phyloP scores from a whole-genome alignment of 2,888 invertebrate species.

The Andrena praecox region DNA sequence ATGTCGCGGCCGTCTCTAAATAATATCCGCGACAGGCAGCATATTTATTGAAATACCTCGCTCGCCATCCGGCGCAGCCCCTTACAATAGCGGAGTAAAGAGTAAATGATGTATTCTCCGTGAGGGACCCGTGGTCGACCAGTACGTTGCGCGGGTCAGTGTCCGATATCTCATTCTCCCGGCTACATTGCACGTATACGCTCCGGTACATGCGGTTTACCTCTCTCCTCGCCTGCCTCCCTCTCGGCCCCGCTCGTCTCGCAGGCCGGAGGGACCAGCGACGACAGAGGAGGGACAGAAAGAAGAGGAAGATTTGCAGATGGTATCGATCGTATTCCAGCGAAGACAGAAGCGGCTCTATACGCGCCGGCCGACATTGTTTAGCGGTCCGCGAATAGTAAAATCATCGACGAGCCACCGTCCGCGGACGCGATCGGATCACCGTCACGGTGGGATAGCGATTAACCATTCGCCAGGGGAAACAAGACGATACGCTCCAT shows the following conservation, averaged over 20 bases:
- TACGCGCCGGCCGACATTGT: conserved; percentile 55
- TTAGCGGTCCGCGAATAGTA: conserved; percentile 49
- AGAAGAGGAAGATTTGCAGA: conserved; percentile 62
- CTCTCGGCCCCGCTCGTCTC: not conserved
- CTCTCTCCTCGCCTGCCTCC: conserved; percentile 15
- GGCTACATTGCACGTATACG: conserved; percentile 61
- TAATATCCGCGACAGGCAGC: conserved; percentile 50
- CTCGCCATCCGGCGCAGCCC: conserved; percentile 38
- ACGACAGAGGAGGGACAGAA: conserved; percentile 24
- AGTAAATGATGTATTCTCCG: conserved; percentile 64
- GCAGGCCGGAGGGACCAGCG: not conserved
- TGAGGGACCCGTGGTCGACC: conserved; percentile 52
- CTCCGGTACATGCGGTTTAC: conserved; percentile 57
- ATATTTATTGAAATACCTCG: conserved; percentile 62
- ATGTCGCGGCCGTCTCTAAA: conserved; percentile 41
- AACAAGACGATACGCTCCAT: not conserved
- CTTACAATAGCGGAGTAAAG: conserved; percentile 63
- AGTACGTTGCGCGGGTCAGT: conserved; percentile 70
- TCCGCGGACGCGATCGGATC: conserved; percentile 31
- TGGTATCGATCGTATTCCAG: conserved; percentile 65
- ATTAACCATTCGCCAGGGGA: not conserved
- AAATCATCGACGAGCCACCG: conserved; percentile 58
- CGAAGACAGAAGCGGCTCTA: conserved; percentile 62
- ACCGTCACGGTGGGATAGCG: conserved; percentile 1
- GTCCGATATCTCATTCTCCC: conserved; percentile 73